These are phyloP conservation scores for Melanotaenia parkinsoni DNA, from an alignment of 2,797 vertebrate genomes.

Conservation along the genomic window DNA sequence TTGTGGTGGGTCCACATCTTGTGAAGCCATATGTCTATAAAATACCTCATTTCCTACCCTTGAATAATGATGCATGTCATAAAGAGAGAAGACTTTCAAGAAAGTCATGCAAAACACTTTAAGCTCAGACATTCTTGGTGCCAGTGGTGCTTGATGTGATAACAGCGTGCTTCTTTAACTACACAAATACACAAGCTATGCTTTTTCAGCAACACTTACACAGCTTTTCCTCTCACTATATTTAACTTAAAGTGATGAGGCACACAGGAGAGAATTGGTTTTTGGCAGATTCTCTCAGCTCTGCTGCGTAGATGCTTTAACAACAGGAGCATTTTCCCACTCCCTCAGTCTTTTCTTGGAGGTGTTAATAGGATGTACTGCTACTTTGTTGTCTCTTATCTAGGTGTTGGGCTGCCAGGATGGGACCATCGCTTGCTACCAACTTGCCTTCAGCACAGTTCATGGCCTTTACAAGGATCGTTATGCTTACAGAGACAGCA, in stretches of 20 bases:
- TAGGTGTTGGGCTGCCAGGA: conserved; percentile 98
- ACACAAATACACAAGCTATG: conserved; percentile 39
- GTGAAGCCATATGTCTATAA: conserved; percentile 26
- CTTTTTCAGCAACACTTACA: conserved; percentile 55
- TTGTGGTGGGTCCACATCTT: conserved; percentile 87
- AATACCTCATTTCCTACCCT: conserved; percentile 8
- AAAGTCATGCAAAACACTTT: conserved; percentile 22
- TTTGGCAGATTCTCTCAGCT: conserved; percentile 63
- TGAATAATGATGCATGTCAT: conserved; percentile 16
- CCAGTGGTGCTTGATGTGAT: conserved; percentile 23
- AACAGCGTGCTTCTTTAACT: conserved; percentile 13
- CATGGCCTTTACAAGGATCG: conserved; percentile 98
- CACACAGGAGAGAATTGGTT: conserved; percentile 48
- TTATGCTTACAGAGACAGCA: conserved; percentile 95
- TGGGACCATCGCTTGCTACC: conserved; percentile 95
- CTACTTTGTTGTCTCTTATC: conserved; percentile 72
- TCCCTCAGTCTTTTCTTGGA: conserved; percentile 77
- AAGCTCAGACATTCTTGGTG: conserved; percentile 23
- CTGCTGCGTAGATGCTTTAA: conserved; percentile 59
- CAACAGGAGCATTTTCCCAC: conserved; percentile 76
- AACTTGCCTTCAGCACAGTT: conserved; percentile 97
- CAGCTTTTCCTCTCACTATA: conserved; percentile 52
- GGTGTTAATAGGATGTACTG: conserved; percentile 80
- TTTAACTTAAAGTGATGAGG: conserved; percentile 62
- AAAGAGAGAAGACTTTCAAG: background rate